Base-by-base conservation (phyloP, 2,888 invertebrate species). In the Calameuta idolon region DNA sequence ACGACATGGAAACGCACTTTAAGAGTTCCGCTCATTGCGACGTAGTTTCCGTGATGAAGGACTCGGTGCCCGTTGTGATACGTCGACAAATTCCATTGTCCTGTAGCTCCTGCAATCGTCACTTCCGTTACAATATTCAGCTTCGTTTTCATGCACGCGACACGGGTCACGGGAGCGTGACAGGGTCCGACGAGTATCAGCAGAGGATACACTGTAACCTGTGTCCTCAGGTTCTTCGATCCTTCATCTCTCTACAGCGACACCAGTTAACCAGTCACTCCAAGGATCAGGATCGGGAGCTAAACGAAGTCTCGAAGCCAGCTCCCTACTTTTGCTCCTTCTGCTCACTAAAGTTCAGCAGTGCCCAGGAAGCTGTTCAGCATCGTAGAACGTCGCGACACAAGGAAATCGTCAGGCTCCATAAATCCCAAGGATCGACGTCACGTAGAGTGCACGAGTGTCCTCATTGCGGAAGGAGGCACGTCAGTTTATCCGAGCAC, bases 41-140 rank as follows among this genome's bases (percentile, higher is more conserved):
- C 89, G 95, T 96, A 0, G 93, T 96, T 0, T 93, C 95, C 3
- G 95, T 95, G 30, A 95, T 97, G 81, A 96, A 96, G 88, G 93
- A 96, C 85, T 96, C 96, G 0, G 95, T 97, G 87, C 97, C 97
- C 1, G 95, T 97, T 75, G 94, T 95, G 40, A 95, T 97, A 79
- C 93, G 95, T 81, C 95, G 95, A 87, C 94, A 95, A 79, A 92
- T 93, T 2, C 92, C 93, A 0, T 89, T 96, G 5, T 91, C 92
- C 80, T 98, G 98, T 89, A 91, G 91, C 1, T 93, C 94, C 33
- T 98, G 98, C 89, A 89, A 90, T 12, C 92, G 94, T 86, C 92
- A 93, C 69, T 98, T 97, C 89, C 93, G 95, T 30, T 96, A 95
- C 87, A 97, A 97, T 82, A 92, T 96, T 12, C 95, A 97, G 89